phyloP scores from a whole-genome alignment of 2,113 vertebrate genomes.

The Vimba vimba region DNA sequence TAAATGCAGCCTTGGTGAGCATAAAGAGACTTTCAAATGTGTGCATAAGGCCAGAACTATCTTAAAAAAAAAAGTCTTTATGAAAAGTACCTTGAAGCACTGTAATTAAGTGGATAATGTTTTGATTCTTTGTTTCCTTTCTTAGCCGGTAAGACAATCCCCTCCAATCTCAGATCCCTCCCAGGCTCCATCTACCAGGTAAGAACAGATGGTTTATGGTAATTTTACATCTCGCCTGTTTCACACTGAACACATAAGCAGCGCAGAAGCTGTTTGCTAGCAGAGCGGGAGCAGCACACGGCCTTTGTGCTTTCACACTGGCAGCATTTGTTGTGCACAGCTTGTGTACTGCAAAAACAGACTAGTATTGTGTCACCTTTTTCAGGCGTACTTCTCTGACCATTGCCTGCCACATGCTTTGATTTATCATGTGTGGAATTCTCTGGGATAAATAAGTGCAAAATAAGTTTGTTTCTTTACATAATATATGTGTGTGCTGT shows the following conservation, averaged over 20 bases:
- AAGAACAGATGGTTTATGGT: slow-evolving; percentile 36
- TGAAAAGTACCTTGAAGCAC: background rate
- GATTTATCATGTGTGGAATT: no score
- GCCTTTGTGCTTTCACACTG: background rate
- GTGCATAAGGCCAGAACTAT: background rate
- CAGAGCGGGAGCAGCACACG: no score
- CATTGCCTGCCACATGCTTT: no score
- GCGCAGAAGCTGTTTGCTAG: no score
- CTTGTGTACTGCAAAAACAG: background rate
- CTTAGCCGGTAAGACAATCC: slow-evolving; percentile 80
- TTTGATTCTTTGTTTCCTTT: background rate
- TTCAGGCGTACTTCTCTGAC: no score
- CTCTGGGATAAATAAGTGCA: no score
- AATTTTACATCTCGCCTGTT: background rate
- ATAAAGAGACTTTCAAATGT: background rate
- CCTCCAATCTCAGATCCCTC: slow-evolving; percentile 69
- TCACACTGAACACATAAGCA: background rate
- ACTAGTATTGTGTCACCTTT: no score
- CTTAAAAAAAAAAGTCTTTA: background rate
- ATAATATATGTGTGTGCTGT: no score
- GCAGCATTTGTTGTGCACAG: background rate
- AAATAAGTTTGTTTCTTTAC: no score
- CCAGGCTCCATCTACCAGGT: slow-evolving; percentile 82
- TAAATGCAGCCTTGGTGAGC: background rate
- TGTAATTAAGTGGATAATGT: background rate